These are phyloP conservation scores for Drosophila sucinea DNA, from an alignment of 1,140 invertebrate species.

Conservation along the genomic window DNA sequence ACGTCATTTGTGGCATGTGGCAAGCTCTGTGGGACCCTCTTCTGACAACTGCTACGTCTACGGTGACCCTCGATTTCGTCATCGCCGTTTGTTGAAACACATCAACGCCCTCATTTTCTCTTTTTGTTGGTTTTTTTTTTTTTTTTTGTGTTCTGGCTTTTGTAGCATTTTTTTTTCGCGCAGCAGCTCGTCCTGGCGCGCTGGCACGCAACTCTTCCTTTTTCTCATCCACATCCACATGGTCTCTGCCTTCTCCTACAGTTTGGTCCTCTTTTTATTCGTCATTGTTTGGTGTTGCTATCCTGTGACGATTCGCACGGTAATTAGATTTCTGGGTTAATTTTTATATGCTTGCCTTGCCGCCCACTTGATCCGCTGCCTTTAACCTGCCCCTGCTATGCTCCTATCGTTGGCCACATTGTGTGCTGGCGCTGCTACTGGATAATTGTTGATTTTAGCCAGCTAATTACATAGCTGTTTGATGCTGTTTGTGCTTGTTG, in stretches of 20 bases:
- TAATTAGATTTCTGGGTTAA: constrained; percentile 81
- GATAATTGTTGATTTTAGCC: constrained; percentile 54
- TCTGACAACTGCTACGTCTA: background rate
- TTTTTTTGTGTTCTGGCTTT: background rate
- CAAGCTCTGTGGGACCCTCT: background rate
- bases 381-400: constrained; percentile 6
- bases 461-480: constrained; percentile 63
- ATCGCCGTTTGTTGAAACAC: constrained; percentile 48
- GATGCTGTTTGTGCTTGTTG: constrained; percentile 27
- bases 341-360: constrained; percentile 58
- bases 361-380: constrained; percentile 14
- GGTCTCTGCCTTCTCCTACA: background rate
- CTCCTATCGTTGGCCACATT: constrained; percentile 10
- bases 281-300: constrained; percentile 35
- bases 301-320: constrained; percentile 53
- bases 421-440: background rate
- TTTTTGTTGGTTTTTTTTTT: constrained; percentile 13
- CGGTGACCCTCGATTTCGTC: constrained; percentile 64
- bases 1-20: constrained; percentile 54
- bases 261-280: constrained; percentile 20
- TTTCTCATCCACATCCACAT: background rate
- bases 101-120: constrained; percentile 49
- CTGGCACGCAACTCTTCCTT: constrained; percentile 35
- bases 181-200: constrained; percentile 14
- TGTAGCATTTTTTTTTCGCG: constrained; percentile 16